Conservation (phyloP, 2,113 vertebrate genomes). For the Raphicerus campestris region DNA sequence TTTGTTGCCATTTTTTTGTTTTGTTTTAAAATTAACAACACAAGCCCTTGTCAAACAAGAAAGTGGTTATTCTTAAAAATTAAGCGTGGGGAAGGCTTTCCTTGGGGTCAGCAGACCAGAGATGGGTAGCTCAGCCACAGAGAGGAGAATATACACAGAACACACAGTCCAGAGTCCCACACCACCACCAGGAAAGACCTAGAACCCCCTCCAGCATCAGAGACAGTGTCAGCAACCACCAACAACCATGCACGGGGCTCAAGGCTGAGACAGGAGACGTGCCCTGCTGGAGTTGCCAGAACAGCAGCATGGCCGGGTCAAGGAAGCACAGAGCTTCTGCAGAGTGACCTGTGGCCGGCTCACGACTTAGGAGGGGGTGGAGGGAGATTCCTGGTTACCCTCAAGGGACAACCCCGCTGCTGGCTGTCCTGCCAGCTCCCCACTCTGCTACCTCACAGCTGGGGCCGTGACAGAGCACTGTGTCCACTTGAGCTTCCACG, state of each 20-base stretch:
- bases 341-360: neutral
- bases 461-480: neutral
- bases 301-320: too few relatives aligned
- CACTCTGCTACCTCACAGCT: neutral
- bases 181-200: neutral
- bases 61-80: neutral
- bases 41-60: neutral
- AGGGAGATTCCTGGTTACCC: neutral
- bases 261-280: neutral
- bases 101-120: neutral
- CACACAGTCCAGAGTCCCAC: neutral
- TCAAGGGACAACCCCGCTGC: accelerated
- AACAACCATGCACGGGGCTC: accelerated
- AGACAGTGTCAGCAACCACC: neutral
- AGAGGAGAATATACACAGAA: neutral
- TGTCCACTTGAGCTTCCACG: neutral
- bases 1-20: neutral
- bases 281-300: accelerated
- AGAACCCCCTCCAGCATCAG: neutral
- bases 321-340: neutral
- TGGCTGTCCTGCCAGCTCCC: neutral
- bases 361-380: accelerated
- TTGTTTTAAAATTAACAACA: neutral
- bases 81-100: neutral
- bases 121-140: neutral